phyloP scores from a whole-genome alignment of 2,888 invertebrate species.

The Metopia argyrocephala region DNA sequence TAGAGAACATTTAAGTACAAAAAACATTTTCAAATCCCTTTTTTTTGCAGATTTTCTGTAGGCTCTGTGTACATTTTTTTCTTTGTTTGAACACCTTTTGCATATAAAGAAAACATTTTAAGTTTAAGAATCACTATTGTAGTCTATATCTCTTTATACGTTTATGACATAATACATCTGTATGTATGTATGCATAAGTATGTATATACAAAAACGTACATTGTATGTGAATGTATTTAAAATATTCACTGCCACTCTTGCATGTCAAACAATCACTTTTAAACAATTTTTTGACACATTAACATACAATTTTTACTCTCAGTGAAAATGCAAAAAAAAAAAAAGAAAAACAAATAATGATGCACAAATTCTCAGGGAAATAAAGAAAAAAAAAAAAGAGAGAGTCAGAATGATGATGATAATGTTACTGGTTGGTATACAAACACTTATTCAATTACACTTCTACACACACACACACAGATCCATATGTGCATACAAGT shows the following conservation, averaged over 20 bases:
- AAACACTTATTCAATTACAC: not conserved
- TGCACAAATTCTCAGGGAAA: not conserved
- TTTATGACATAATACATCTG: constrained; percentile 10
- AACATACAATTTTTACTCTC: constrained; percentile 48
- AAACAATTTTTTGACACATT: constrained; percentile 61
- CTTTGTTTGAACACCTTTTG: no score
- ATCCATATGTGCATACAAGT: not conserved
- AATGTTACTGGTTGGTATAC: no score
- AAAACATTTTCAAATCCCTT: no score
- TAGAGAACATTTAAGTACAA: no score
- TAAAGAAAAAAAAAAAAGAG: constrained; percentile 36
- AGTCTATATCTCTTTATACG: no score
- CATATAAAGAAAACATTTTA: no score
- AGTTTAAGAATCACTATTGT: no score
- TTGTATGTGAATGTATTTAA: constrained; percentile 39
- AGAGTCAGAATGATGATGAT: not conserved
- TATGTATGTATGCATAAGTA: not conserved
- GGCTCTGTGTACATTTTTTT: no score
- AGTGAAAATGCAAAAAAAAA: constrained; percentile 1
- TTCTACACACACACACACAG: no score
- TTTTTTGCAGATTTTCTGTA: no score
- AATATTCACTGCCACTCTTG: constrained; percentile 42
- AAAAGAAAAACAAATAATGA: not conserved
- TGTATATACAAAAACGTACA: not conserved
- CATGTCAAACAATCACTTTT: constrained; percentile 53